A percentile compares a stretch with the other conserved stretches of the same genome.
Conservation (phyloP, 2,797 vertebrate genomes). For the Alcedo atthis region DNA sequence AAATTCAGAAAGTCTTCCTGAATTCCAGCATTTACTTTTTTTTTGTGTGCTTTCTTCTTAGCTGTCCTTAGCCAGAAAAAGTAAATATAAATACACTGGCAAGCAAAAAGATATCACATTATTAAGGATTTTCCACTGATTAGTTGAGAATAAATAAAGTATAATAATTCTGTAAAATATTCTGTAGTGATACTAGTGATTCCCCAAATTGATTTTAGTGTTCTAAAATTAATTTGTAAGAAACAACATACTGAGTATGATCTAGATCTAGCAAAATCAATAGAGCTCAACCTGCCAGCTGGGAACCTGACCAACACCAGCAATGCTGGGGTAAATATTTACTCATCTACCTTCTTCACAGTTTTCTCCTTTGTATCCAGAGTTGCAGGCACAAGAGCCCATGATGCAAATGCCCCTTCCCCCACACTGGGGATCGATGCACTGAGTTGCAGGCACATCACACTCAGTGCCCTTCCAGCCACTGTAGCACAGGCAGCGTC, state of each 20-base stretch:
- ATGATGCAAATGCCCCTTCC: constrained; percentile 92
- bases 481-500: constrained; percentile 96
- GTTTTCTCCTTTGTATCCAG: constrained; percentile 91
- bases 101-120: background rate
- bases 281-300: background rate
- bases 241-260: background rate
- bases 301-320: background rate
- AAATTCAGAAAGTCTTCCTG: constrained; percentile 75
- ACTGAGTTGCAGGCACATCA: constrained; percentile 90
- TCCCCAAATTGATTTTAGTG: background rate
- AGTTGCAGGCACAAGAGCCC: constrained; percentile 94
- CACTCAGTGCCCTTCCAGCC: constrained; percentile 99
- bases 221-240: background rate
- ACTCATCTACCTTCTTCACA: constrained; percentile 92
- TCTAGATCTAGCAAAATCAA: background rate
- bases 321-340: constrained; percentile 3
- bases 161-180: background rate
- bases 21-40: background rate
- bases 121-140: background rate
- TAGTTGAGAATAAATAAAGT: background rate
- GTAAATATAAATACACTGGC: background rate
- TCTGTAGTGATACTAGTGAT: background rate
- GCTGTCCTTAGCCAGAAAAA: background rate
- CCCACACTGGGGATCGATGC: constrained; percentile 91
- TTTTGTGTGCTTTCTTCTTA: background rate